Conservation (phyloP, 2,797 vertebrate species). For the Tauraco hartlaubi region DNA sequence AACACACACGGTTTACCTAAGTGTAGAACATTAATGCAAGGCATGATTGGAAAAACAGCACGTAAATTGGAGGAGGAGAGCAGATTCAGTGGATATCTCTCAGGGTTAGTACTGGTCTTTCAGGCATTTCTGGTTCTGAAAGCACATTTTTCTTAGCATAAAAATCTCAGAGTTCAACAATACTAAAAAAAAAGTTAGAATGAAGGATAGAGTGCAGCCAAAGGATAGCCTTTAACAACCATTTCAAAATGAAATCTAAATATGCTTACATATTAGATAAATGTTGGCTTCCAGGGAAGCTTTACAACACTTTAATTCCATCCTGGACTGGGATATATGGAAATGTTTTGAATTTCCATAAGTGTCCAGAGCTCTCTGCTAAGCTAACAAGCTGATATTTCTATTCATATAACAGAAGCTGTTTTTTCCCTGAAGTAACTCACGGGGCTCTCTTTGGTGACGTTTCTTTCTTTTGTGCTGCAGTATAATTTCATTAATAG, state of each 20-base stretch:
- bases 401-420: not conserved
- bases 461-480: not conserved
- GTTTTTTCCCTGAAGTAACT: conserved; percentile 23
- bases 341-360: conserved; percentile 45
- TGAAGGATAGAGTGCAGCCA: conserved; percentile 63
- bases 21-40: conserved; percentile 80
- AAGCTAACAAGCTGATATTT: conserved; percentile 6
- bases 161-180: conserved; percentile 42
- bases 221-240: conserved; percentile 65
- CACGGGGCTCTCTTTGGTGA: not conserved
- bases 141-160: conserved; percentile 42
- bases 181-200: not conserved
- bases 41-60: conserved; percentile 78
- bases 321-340: conserved; percentile 35
- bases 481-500: conserved; percentile 23
- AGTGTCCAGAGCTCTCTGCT: not conserved
- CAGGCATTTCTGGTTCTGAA: conserved; percentile 57
- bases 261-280: conserved; percentile 72
- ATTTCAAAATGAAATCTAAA: conserved; percentile 72
- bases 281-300: conserved; percentile 57
- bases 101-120: conserved; percentile 62
- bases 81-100: conserved; percentile 46
- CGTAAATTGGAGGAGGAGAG: conserved; percentile 67
- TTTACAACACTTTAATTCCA: conserved; percentile 52
- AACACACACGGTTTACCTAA: conserved; percentile 79